phyloP scores from a whole-genome alignment of 2,888 invertebrate species.

The Halocaridina rubra region DNA sequence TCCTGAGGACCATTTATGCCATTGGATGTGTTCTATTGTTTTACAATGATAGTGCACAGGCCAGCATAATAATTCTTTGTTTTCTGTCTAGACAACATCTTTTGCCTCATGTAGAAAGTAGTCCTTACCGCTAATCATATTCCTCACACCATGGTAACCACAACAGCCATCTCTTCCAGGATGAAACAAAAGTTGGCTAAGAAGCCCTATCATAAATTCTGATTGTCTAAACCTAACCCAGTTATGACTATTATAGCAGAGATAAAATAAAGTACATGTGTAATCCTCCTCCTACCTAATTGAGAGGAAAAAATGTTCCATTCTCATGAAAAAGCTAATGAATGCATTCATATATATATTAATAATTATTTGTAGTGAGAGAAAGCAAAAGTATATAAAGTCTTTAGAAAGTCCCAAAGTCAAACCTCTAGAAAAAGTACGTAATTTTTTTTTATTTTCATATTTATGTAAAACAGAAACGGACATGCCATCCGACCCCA shows the following conservation, averaged over 20 bases:
- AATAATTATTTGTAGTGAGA: slow-evolving; percentile 49
- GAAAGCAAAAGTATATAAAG: slow-evolving; percentile 60
- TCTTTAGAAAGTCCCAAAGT: slow-evolving; percentile 55
- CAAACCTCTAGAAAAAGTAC: slow-evolving; percentile 58
- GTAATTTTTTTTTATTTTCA: slow-evolving; percentile 55
- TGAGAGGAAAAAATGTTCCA: slow-evolving; percentile 38
- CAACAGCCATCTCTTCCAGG: slow-evolving; percentile 49
- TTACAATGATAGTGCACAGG: slow-evolving; percentile 12
- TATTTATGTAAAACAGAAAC: slow-evolving; percentile 58
- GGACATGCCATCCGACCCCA: slow-evolving; percentile 59
- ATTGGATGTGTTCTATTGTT: slow-evolving; percentile 7
- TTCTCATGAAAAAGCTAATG: slow-evolving; percentile 42
- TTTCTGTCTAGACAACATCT: slow-evolving; percentile 25
- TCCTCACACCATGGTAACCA: slow-evolving; percentile 12
- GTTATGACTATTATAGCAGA: slow-evolving; percentile 42
- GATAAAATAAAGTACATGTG: slow-evolving; percentile 41
- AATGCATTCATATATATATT: slow-evolving; percentile 50
- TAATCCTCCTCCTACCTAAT: slow-evolving; percentile 47
- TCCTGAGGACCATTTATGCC: background rate
- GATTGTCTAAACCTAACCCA: slow-evolving; percentile 51
- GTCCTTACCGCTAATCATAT: slow-evolving; percentile 17
- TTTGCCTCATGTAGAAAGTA: slow-evolving; percentile 20
- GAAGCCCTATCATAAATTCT: slow-evolving; percentile 38
- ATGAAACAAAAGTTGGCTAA: slow-evolving; percentile 39
- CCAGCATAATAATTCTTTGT: slow-evolving; percentile 14